A percentile compares a stretch with the other conserved stretches of the same genome.
phyloP scores from a whole-genome alignment of 2,797 vertebrate species.

The Varecia variegata region DNA sequence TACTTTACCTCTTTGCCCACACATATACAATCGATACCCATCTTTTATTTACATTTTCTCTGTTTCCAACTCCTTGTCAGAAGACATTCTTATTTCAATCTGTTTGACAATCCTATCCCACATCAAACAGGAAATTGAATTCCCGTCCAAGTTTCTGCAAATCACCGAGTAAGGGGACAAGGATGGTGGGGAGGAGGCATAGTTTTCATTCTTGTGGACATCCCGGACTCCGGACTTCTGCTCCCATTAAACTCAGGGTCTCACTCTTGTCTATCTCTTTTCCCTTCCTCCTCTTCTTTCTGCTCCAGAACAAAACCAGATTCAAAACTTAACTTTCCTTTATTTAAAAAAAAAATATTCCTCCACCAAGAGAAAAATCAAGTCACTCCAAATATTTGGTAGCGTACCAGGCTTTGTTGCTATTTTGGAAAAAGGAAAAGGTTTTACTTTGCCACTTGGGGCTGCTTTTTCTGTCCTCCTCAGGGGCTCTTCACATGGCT shows the following conservation, averaged over 20 bases:
- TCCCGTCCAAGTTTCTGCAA: neutral
- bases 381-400: neutral
- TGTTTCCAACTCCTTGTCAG: neutral
- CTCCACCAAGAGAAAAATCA: neutral
- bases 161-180: neutral
- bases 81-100: neutral
- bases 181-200: no score
- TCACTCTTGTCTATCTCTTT: neutral
- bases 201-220: neutral
- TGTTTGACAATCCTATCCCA: neutral
- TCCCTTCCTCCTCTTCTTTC: neutral
- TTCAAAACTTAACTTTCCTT: neutral
- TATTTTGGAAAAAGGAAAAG: neutral
- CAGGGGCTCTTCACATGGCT: neutral
- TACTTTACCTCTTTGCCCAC: neutral
- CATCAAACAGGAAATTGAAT: neutral
- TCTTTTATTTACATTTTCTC: neutral
- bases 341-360: neutral
- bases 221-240: neutral
- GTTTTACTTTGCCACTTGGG: neutral
- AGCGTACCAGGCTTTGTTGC: neutral
- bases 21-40: neutral
- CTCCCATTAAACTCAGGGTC: neutral
- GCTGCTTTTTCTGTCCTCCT: neutral
- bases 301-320: constrained; percentile 32